phyloP scores from a whole-genome alignment of 2,113 vertebrate genomes.

The Equus quagga region DNA sequence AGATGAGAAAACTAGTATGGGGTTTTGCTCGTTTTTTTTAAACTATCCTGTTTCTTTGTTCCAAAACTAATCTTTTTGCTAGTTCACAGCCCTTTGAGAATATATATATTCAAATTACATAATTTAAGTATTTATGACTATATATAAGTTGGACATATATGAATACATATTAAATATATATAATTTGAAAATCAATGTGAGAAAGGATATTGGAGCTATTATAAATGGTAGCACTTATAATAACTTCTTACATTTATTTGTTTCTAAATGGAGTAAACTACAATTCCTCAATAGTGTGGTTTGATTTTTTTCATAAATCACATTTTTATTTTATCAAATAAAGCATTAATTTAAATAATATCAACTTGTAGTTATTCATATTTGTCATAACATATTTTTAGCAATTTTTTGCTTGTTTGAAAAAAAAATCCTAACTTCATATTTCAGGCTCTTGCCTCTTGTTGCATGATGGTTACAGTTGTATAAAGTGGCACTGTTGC shows the following conservation, averaged over 20 bases:
- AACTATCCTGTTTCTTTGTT: not conserved
- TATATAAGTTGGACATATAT: constrained; percentile 3
- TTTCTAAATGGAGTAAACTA: constrained; percentile 54
- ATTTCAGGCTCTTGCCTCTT: not conserved
- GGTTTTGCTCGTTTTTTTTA: not conserved
- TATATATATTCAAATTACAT: not conserved
- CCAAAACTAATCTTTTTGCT: not conserved
- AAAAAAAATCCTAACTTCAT: not conserved
- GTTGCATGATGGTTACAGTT: not conserved
- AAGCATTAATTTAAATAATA: constrained; percentile 46
- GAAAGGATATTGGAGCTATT: constrained; percentile 4
- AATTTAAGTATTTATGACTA: not conserved
- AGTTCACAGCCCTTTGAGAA: not conserved
- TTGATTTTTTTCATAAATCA: constrained; percentile 18
- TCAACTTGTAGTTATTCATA: not conserved
- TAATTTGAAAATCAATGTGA: constrained; percentile 6
- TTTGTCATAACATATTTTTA: constrained; percentile 12
- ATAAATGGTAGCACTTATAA: not conserved
- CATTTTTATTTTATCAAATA: constrained; percentile 45
- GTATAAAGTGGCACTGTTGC: constrained; percentile 1
- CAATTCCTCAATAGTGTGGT: not conserved
- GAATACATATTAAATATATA: not conserved
- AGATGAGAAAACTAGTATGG: not conserved
- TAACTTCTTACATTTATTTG: not conserved
- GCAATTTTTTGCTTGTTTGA: not conserved